Percentiles rank a stretch among this genome's conserved stretches.
Conservation (phyloP, 1,140 invertebrate species). For the Ctenoplectra terminalis region DNA sequence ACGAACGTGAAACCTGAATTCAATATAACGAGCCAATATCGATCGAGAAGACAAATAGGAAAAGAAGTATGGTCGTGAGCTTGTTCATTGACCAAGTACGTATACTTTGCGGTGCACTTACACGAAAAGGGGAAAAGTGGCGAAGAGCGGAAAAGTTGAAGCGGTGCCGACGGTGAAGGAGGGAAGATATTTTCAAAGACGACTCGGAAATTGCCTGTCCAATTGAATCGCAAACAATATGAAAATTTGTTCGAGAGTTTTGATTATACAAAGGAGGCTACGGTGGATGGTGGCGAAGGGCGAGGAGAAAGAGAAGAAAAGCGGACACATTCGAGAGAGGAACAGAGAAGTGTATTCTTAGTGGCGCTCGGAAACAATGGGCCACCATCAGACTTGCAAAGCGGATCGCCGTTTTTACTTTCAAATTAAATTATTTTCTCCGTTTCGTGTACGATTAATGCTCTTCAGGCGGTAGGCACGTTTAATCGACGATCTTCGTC, state of each 20-base stretch:
- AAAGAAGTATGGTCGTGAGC: conserved; percentile 28
- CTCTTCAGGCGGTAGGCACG: conserved; percentile 71
- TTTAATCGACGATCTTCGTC: conserved; percentile 70
- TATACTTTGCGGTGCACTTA: conserved; percentile 42
- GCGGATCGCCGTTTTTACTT: conserved; percentile 80
- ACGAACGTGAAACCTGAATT: conserved; percentile 30
- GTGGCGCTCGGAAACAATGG: conserved; percentile 78
- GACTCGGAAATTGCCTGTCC: conserved; percentile 80
- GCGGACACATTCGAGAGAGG: conserved; percentile 68
- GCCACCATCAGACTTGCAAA: conserved; percentile 80
- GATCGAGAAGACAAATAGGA: conserved; percentile 62
- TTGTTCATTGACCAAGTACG: conserved; percentile 56
- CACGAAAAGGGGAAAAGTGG: conserved; percentile 55
- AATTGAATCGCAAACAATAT: conserved; percentile 83
- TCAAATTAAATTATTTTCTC: conserved; percentile 81
- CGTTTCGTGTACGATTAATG: conserved; percentile 80
- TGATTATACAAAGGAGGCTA: conserved; percentile 81
- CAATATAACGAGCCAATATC: conserved; percentile 59
- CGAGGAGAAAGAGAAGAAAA: conserved; percentile 35
- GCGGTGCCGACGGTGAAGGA: conserved; percentile 40
- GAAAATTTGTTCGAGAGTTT: conserved; percentile 83
- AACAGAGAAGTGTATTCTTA: conserved; percentile 77
- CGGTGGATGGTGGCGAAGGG: conserved; percentile 53
- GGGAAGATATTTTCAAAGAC: conserved; percentile 78
- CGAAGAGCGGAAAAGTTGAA: conserved; percentile 48